Percentiles rank a stretch among this genome's conserved stretches.
These are phyloP conservation scores for Siniperca scherzeri DNA, from an alignment of 2,797 vertebrate genomes.

Conservation along the genomic window DNA sequence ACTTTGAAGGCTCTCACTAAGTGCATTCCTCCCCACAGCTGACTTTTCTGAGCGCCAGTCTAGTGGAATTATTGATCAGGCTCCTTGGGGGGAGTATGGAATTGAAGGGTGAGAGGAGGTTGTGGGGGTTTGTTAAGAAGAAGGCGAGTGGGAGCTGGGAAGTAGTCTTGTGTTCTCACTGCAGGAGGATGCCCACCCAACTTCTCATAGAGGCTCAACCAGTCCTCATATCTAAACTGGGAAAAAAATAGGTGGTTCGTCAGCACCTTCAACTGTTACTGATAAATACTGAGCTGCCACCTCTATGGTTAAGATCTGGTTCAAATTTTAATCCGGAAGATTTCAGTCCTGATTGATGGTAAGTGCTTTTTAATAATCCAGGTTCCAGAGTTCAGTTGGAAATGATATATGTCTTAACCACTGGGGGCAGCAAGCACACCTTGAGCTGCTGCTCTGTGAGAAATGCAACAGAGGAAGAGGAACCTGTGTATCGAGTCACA, in stretches of 20 bases:
- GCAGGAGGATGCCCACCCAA: conserved; percentile 24
- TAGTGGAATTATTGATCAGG: conserved; percentile 71
- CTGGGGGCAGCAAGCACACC: not conserved
- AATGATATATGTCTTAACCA: not conserved
- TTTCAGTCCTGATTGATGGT: not conserved
- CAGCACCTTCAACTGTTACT: not conserved
- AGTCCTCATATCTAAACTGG: not conserved
- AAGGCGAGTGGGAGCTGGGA: conserved; percentile 17
- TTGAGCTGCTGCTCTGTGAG: not conserved
- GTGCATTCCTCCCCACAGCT: conserved; percentile 42
- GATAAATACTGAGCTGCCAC: not conserved
- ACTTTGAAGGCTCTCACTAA: conserved; percentile 63
- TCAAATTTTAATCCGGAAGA: not conserved
- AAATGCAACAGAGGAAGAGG: not conserved
- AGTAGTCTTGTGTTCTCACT: conserved; percentile 25
- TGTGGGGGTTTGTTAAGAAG: conserved; percentile 35
- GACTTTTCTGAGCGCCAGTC: conserved; percentile 51
- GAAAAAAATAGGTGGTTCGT: not conserved
- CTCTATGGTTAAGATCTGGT: no score
- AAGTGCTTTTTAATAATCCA: not conserved
- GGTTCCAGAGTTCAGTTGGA: not conserved
- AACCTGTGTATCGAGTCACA: not conserved
- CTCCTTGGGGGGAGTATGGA: conserved; percentile 36
- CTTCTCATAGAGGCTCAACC: not conserved
- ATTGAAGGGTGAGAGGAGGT: conserved; percentile 43